phyloP scores from a whole-genome alignment of 2,797 vertebrate genomes.

The Ctenopoma kingsleyae region DNA sequence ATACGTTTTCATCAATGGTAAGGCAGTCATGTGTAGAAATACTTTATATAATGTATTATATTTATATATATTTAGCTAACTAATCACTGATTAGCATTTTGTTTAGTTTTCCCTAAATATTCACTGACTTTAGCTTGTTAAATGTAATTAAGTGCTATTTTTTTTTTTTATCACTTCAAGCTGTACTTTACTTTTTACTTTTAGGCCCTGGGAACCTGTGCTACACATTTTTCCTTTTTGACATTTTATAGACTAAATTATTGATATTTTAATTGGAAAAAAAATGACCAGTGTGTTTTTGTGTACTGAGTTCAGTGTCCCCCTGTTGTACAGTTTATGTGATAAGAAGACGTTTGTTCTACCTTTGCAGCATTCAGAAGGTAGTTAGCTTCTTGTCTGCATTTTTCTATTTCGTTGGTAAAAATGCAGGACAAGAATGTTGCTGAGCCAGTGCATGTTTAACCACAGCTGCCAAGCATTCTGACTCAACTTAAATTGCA shows the following conservation, averaged over 20 bases:
- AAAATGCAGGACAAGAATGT: constrained; percentile 5
- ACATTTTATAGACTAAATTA: not conserved
- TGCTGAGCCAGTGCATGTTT: not conserved
- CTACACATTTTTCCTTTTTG: not conserved
- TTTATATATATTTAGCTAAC: not conserved
- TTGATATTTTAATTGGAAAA: not conserved
- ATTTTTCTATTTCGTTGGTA: not conserved
- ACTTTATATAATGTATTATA: too few species aligned
- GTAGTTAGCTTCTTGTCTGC: not conserved
- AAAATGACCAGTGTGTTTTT: not conserved
- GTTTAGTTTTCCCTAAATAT: not conserved
- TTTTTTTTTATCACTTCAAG: not conserved
- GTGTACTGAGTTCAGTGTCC: too few species aligned
- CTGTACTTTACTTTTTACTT: not conserved
- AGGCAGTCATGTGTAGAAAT: constrained; percentile 32
- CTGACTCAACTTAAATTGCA: constrained; percentile 20
- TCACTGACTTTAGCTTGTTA: not conserved
- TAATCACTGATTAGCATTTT: not conserved
- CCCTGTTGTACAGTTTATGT: not conserved
- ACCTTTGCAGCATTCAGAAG: not conserved
- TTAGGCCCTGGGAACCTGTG: not conserved
- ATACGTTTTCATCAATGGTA: constrained; percentile 25
- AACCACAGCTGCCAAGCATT: constrained; percentile 29
- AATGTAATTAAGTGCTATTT: not conserved
- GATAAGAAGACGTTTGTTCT: not conserved